Base-by-base conservation (phyloP, 2,888 invertebrate genomes). In the Chrysolina haemoptera region DNA sequence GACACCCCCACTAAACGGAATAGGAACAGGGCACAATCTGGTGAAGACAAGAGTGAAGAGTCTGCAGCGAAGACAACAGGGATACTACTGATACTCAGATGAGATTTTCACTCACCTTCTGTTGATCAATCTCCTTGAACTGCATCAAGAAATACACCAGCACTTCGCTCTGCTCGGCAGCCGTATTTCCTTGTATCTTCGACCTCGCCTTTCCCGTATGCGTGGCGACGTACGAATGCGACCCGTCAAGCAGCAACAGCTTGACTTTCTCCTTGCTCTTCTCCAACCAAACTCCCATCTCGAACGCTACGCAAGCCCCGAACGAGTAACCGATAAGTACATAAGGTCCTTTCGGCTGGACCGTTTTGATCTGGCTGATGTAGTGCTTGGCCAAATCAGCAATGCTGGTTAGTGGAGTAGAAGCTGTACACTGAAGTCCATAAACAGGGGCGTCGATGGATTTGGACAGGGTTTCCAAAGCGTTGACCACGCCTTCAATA, bases 261-360 rank as follows among this genome's bases (percentile, higher is more conserved):
- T 91, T 89, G 41, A 91, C 90, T 77, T 85, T 88, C 83, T 92
- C 90, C 2, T 90, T 91, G 43, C 83, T 87, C 79, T 90, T 89
- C 86, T 97, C 95, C 70, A 98, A 89, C 86, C 95, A 94, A 43
- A 94, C 89, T 35, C 96, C 96, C 93, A 99, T 98, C 90, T 98
- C 98, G 87, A 97, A 96, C 18, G 97, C 98, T 46, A 99, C 94
- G 81, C 95, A 93, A 55, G 97, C 96, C 76, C 99, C 99, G 88
- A 96, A 98, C 0, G 98, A 99, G 89, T 99, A 99, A 1, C 98
- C 99, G 62, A 95, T 92, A 78, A 99, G 89, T 67, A 93, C 92
- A 90, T 96, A 98, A 3, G 98, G 97, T 76, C 97, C 96, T 73
- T 90, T 88, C 10, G 93, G 91, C 89, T 97, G 96, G 63, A 94